Conservation (phyloP, 2,797 vertebrate genomes). For the Pseudochromis fuscus region DNA sequence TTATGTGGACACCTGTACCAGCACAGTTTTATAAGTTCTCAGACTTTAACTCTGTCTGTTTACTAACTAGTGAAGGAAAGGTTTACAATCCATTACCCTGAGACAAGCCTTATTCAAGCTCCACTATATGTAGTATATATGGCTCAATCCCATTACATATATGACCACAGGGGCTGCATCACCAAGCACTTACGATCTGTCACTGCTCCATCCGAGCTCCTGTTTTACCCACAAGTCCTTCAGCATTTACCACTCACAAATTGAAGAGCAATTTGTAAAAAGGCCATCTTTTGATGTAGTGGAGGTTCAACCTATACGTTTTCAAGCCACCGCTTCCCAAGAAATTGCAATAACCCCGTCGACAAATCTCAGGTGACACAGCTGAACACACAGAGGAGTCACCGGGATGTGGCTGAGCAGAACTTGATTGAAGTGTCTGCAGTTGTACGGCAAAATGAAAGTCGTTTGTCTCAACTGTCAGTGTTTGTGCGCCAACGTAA, state of each 20-base stretch:
- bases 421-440: conserved; percentile 59
- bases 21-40: too few relatives aligned
- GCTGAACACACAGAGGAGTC: conserved; percentile 38
- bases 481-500: conserved; percentile 4
- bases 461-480: conserved; percentile 66
- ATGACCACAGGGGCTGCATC: conserved; percentile 70
- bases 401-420: conserved; percentile 35
- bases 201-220: conserved; percentile 53
- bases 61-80: background rate
- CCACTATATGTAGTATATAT: background rate
- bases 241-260: conserved; percentile 10
- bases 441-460: conserved; percentile 68
- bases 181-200: conserved; percentile 53
- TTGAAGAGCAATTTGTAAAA: conserved; percentile 20
- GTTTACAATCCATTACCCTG: conserved; percentile 1
- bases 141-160: conserved; percentile 3
- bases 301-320: conserved; percentile 4
- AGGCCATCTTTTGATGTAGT: background rate
- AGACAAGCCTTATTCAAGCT: background rate
- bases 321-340: conserved; percentile 8
- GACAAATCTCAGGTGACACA: conserved; percentile 40
- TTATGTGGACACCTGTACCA: too few relatives aligned
- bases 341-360: conserved; percentile 17
- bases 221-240: conserved; percentile 75
- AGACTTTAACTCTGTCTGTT: too few relatives aligned